Conservation (phyloP, 2,113 vertebrate genomes). For the Ranitomeya imitator region DNA sequence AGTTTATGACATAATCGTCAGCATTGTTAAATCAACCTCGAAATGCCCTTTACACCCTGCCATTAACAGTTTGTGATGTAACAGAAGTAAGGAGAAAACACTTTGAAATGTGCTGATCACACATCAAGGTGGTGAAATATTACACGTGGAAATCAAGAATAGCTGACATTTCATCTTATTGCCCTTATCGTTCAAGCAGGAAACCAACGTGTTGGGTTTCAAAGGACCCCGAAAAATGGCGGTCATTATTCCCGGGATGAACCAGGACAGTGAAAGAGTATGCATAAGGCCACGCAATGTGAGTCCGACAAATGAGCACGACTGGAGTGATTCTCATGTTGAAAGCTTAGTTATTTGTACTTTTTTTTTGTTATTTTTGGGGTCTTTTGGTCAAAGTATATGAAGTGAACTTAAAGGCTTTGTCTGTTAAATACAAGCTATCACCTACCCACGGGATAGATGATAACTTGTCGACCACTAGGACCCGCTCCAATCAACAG, state of each 20-base stretch:
- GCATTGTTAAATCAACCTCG: slow-evolving; percentile 35
- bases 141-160: background rate
- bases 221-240: slow-evolving; percentile 69
- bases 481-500: too few species aligned
- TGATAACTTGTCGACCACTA: too few species aligned
- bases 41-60: slow-evolving; percentile 40
- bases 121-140: slow-evolving; percentile 41
- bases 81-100: background rate
- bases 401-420: too few species aligned
- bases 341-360: background rate
- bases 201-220: slow-evolving; percentile 67
- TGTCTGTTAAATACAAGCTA: too few species aligned
- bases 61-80: background rate
- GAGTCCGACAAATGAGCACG: slow-evolving; percentile 44
- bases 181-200: slow-evolving; percentile 56
- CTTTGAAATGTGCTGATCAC: slow-evolving; percentile 34
- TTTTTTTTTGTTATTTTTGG: background rate
- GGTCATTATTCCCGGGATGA: slow-evolving; percentile 65
- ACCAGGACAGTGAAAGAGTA: slow-evolving; percentile 62
- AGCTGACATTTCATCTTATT: background rate
- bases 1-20: background rate
- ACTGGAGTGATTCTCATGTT: background rate
- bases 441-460: too few species aligned
- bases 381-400: background rate
- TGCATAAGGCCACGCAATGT: slow-evolving; percentile 66